A percentile compares a stretch with the other conserved stretches of the same genome.
Evolutionary conservation across 37 sponge, comb jelly and placozoan genomes (phyloP).

Genomic region (Cladorhizidae sp.): DNA sequence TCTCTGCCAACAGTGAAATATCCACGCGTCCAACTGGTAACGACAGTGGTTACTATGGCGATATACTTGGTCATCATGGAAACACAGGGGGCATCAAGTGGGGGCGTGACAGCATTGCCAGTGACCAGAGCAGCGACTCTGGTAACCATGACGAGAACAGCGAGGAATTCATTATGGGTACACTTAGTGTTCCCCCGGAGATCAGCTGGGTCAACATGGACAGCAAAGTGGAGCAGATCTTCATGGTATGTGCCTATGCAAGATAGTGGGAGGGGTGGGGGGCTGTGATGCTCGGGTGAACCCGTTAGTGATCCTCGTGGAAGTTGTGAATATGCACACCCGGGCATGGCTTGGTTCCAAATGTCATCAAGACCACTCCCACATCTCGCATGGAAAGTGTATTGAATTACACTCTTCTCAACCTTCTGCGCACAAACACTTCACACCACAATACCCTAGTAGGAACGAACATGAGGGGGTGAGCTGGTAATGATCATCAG

Average conservation of each 20-base stretch:
- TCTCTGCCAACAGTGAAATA: not conserved
- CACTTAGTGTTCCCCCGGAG: slow-evolving; percentile 49
- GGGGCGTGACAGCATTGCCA: slow-evolving; percentile 5
- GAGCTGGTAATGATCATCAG: no score
- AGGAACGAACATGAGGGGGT: no score
- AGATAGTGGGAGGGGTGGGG: not conserved
- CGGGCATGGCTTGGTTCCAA: no score
- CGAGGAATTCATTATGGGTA: slow-evolving; percentile 39
- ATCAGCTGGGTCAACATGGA: slow-evolving; percentile 72
- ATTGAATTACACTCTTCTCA: no score
- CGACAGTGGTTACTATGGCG: slow-evolving; percentile 39
- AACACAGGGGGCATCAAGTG: not conserved
- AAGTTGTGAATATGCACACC: no score
- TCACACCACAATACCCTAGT: no score
- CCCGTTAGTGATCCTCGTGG: no score
- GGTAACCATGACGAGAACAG: slow-evolving; percentile 1
- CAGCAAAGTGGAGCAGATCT: slow-evolving; percentile 55
- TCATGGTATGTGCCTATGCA: slow-evolving; percentile 28
- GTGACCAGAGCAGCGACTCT: not conserved
- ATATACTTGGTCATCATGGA: slow-evolving; percentile 13
- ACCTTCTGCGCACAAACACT: no score
- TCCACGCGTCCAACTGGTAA: not conserved
- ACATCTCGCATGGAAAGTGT: no score
- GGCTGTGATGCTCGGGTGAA: not conserved
- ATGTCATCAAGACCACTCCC: no score